Conservation (phyloP, 2,113 vertebrate genomes). For the Plecturocebus donacophilus region DNA sequence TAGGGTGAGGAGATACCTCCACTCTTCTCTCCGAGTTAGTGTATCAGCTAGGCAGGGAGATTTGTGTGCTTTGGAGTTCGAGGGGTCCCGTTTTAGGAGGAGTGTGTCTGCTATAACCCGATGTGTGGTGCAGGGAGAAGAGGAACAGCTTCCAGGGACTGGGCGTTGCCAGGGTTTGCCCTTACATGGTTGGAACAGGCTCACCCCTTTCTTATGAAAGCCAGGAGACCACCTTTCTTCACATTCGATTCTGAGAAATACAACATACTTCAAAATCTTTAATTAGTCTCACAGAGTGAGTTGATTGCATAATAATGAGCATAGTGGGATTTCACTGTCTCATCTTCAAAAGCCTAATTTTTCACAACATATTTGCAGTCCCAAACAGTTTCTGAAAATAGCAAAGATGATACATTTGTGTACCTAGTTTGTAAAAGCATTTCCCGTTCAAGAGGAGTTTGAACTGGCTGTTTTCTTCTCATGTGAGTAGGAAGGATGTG, state of each 20-base stretch:
- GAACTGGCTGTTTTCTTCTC: background rate
- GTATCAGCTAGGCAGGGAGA: background rate
- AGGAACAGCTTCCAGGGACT: background rate
- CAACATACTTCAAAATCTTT: conserved; percentile 57
- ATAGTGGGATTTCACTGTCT: conserved; percentile 48
- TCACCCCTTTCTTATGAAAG: conserved; percentile 20
- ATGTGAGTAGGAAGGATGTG: background rate
- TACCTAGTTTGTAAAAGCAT: conserved; percentile 23
- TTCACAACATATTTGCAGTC: conserved; percentile 14
- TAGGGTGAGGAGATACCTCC: background rate
- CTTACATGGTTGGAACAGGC: background rate
- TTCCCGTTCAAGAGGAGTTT: background rate
- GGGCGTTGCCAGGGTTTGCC: background rate
- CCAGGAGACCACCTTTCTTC: conserved; percentile 29
- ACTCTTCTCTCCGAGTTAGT: background rate
- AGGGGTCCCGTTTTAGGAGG: background rate
- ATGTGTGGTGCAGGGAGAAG: background rate
- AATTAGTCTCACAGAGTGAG: conserved; percentile 62
- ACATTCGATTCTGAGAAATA: conserved; percentile 36
- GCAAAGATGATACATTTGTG: conserved; percentile 36
- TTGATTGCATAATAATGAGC: conserved; percentile 64
- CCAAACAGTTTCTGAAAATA: conserved; percentile 57
- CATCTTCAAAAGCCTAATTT: conserved; percentile 56
- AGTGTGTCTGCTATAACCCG: background rate
- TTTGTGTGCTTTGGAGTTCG: background rate